phyloP scores from a whole-genome alignment of 2,797 vertebrate species.

The Lophotriccus pileatus region DNA sequence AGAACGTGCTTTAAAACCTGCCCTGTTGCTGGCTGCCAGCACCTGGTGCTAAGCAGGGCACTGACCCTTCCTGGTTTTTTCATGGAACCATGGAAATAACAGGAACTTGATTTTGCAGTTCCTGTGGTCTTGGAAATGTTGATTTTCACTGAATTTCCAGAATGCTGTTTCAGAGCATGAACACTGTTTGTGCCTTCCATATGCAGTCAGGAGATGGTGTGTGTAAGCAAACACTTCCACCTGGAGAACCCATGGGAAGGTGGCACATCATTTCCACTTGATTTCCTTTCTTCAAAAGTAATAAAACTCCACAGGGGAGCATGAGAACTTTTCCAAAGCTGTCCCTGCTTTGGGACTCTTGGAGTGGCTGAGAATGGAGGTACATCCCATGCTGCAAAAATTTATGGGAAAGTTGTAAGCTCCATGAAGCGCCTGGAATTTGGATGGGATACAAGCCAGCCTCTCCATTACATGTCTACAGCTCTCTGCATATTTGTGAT shows the following conservation, averaged over 20 bases:
- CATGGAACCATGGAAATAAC: not conserved
- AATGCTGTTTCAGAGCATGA: not conserved
- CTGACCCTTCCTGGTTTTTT: not conserved
- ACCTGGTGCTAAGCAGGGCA: not conserved
- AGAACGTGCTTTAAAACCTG: not conserved
- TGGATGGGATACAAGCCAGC: conserved; percentile 28
- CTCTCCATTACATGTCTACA: conserved; percentile 49
- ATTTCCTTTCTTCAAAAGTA: not conserved
- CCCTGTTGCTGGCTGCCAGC: not conserved
- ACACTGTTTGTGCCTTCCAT: not conserved
- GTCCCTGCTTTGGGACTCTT: not conserved
- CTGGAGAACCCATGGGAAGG: not conserved
- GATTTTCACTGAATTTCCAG: not conserved
- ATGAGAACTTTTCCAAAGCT: not conserved
- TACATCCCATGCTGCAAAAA: conserved; percentile 9
- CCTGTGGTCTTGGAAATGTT: not conserved
- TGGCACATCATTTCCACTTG: not conserved
- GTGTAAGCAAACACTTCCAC: not conserved
- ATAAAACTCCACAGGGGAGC: conserved; percentile 3
- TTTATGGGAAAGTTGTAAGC: conserved; percentile 51
- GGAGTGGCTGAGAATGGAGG: not conserved
- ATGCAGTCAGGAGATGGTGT: not conserved
- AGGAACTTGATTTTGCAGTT: not conserved
- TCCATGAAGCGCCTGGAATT: conserved; percentile 29
- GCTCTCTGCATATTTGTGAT: conserved; percentile 61